Conservation (phyloP, 2,797 vertebrate species). For the Neosilurus mollespiculum region DNA sequence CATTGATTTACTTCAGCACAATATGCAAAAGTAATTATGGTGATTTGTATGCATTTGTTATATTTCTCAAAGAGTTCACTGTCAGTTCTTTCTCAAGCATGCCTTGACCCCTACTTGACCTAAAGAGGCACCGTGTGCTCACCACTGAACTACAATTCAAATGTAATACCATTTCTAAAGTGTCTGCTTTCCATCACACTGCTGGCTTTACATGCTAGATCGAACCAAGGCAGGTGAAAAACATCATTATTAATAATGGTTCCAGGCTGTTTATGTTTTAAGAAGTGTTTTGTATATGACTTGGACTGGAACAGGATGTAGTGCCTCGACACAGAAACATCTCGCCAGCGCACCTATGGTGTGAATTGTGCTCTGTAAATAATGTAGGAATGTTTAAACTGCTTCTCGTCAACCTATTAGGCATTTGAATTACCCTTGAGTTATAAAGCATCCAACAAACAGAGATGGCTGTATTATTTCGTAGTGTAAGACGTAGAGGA, state of each 20-base stretch:
- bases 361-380: slow-evolving; percentile 1
- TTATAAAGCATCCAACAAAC: slow-evolving; percentile 6
- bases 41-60: background rate
- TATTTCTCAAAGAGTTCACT: slow-evolving; percentile 11
- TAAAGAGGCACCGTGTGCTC: slow-evolving; percentile 28
- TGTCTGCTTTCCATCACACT: slow-evolving; percentile 20
- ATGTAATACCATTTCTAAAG: slow-evolving; percentile 17
- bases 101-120: slow-evolving; percentile 39
- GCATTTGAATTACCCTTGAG: background rate
- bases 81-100: slow-evolving; percentile 3
- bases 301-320: slow-evolving; percentile 12
- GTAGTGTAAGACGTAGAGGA: background rate
- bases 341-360: background rate
- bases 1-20: background rate
- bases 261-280: slow-evolving; percentile 32
- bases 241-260: slow-evolving; percentile 32
- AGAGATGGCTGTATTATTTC: slow-evolving; percentile 24
- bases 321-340: background rate
- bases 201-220: slow-evolving; percentile 15
- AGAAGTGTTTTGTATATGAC: slow-evolving; percentile 16
- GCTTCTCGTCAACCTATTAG: slow-evolving; percentile 27
- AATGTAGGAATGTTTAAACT: slow-evolving; percentile 11
- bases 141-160: slow-evolving; percentile 28
- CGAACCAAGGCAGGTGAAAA: slow-evolving; percentile 17
- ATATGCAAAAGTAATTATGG: background rate